Evolutionary conservation across 2,888 invertebrate species (phyloP).

Genomic region (Augiades crinisus): DNA sequence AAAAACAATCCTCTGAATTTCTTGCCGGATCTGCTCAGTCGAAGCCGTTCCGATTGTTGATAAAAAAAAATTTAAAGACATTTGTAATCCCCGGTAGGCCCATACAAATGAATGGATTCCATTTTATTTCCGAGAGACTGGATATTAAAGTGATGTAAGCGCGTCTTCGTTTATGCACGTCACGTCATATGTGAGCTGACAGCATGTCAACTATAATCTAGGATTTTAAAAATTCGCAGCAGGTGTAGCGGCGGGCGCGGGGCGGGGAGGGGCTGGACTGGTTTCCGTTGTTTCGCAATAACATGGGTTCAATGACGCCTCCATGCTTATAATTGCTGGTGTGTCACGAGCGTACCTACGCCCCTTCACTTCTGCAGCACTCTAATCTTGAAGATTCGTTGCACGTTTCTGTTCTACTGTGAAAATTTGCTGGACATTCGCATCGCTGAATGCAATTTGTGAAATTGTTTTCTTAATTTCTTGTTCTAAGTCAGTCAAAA

Average conservation of each 20-base stretch:
- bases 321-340: conserved; percentile 68
- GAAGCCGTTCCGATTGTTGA: no score
- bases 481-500: no score
- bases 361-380: conserved; percentile 54
- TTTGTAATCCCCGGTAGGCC: no score
- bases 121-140: conserved; percentile 2
- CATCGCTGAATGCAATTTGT: conserved; percentile 16
- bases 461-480: not conserved
- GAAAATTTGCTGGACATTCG: conserved; percentile 22
- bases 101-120: no score
- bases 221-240: conserved; percentile 78
- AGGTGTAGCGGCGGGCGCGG: conserved; percentile 54
- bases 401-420: conserved; percentile 30
- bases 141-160: conserved; percentile 59
- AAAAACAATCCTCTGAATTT: no score
- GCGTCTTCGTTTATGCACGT: conserved; percentile 50
- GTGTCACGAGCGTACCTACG: conserved; percentile 64
- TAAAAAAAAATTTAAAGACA: no score
- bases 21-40: no score
- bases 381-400: conserved; percentile 35
- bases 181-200: conserved; percentile 59
- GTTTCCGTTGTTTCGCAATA: conserved; percentile 82
- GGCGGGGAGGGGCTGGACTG: conserved; percentile 56
- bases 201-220: conserved; percentile 78
- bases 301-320: conserved; percentile 77